These are phyloP conservation scores for Pseudomyrmex pallidus DNA, from an alignment of 1,140 invertebrate species.

Conservation along the genomic window DNA sequence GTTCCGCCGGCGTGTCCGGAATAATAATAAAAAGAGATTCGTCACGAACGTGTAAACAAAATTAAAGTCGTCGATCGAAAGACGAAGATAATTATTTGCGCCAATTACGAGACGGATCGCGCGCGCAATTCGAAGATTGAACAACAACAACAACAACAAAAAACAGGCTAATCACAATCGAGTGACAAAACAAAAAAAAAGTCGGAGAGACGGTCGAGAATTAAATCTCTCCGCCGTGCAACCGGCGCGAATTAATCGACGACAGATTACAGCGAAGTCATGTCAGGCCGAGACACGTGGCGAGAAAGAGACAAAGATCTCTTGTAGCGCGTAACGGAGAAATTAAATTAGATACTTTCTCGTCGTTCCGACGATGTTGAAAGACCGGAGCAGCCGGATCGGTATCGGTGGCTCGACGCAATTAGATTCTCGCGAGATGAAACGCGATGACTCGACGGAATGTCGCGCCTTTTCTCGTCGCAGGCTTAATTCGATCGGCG, in stretches of 20 bases:
- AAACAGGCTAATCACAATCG: not conserved
- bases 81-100: not conserved
- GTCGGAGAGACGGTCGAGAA: not conserved
- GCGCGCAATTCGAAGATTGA: not conserved
- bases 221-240: not conserved
- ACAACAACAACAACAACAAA: not conserved
- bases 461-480: not conserved
- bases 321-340: not conserved
- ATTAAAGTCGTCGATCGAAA: no score
- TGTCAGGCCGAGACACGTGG: not conserved
- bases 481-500: no score
- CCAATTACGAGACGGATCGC: no score
- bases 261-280: slow-evolving; percentile 1
- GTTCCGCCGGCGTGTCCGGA: no score
- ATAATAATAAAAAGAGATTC: no score
- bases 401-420: slow-evolving; percentile 23
- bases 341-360: slow-evolving; percentile 44
- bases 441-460: slow-evolving; percentile 11
- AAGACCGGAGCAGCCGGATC: not conserved
- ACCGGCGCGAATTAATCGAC: not conserved
- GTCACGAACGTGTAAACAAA: no score
- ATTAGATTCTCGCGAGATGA: slow-evolving; percentile 37
- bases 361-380: not conserved
- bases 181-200: not conserved
- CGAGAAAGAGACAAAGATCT: not conserved